phyloP scores from a whole-genome alignment of 1,140 invertebrate genomes.

The Apis dorsata region DNA sequence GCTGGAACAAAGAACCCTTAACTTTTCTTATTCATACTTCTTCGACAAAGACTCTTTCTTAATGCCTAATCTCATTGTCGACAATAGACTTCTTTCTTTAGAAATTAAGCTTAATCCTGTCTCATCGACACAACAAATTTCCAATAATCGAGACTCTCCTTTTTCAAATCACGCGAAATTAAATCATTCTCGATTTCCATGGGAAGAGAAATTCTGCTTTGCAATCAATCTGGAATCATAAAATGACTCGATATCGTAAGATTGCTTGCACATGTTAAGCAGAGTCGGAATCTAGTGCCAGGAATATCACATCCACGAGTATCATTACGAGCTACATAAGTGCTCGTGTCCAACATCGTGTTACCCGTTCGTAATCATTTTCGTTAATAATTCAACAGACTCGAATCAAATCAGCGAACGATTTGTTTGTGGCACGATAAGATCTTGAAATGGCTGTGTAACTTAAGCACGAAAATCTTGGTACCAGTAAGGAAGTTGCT shows the following conservation, averaged over 20 bases:
- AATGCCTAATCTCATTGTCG: not conserved
- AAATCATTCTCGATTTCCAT: not conserved
- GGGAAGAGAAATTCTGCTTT: not conserved
- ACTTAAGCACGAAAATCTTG: too few relatives aligned
- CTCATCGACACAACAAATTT: too few relatives aligned
- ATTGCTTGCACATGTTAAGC: constrained; percentile 11
- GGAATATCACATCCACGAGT: not conserved
- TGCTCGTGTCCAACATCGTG: not conserved
- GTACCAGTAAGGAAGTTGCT: not conserved
- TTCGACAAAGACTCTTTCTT: not conserved
- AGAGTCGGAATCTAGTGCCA: constrained; percentile 6
- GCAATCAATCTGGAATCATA: not conserved
- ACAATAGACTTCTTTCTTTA: not conserved
- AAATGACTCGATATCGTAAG: not conserved
- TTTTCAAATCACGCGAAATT: not conserved
- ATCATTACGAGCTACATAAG: not conserved
- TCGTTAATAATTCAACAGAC: constrained; percentile 15
- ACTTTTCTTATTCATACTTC: not conserved
- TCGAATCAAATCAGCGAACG: not conserved
- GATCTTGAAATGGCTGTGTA: not conserved
- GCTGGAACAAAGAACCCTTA: not conserved
- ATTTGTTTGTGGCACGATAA: not conserved
- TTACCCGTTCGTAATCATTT: constrained; percentile 1
- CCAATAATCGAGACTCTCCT: not conserved
- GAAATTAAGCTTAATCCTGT: not conserved